A percentile compares a stretch with the other conserved stretches of the same genome.
Evolutionary conservation across 1,140 invertebrate genomes (phyloP).

Genomic region (Drosophila suzukii): DNA sequence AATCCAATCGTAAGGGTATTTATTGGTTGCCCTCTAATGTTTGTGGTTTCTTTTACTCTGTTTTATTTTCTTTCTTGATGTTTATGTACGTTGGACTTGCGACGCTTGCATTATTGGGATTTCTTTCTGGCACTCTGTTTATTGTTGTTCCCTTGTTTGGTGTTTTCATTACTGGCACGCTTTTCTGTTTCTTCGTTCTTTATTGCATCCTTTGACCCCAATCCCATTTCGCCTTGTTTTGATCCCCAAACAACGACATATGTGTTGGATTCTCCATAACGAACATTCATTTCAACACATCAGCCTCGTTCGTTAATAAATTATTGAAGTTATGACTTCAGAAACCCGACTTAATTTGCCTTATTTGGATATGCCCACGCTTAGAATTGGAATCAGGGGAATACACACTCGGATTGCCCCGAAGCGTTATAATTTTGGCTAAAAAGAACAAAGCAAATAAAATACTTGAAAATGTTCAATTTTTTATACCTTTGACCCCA

Average conservation of each 20-base stretch:
- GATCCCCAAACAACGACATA: constrained; percentile 2
- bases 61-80: constrained; percentile 6
- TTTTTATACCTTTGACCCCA: constrained; percentile 30
- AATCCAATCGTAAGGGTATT: constrained; percentile 2
- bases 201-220: constrained; percentile 27
- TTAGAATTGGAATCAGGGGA: constrained; percentile 22
- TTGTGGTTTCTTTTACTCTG: constrained; percentile 7
- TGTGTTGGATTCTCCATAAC: background rate
- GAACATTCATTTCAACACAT: constrained; percentile 2
- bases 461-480: constrained; percentile 17
- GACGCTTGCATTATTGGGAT: constrained; percentile 43
- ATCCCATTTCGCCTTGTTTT: constrained; percentile 4
- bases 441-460: constrained; percentile 32
- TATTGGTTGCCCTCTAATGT: background rate
- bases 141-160: constrained; percentile 14
- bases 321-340: constrained; percentile 9
- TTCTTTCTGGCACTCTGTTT: constrained; percentile 33
- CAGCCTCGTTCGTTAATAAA: background rate
- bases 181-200: constrained; percentile 10
- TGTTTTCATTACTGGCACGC: constrained; percentile 33
- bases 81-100: constrained; percentile 24
- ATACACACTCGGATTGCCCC: constrained; percentile 19
- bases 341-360: constrained; percentile 11
- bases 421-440: constrained; percentile 16
- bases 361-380: constrained; percentile 37